phyloP scores from a whole-genome alignment of 1,140 invertebrate genomes.

The Drosophila serrata region DNA sequence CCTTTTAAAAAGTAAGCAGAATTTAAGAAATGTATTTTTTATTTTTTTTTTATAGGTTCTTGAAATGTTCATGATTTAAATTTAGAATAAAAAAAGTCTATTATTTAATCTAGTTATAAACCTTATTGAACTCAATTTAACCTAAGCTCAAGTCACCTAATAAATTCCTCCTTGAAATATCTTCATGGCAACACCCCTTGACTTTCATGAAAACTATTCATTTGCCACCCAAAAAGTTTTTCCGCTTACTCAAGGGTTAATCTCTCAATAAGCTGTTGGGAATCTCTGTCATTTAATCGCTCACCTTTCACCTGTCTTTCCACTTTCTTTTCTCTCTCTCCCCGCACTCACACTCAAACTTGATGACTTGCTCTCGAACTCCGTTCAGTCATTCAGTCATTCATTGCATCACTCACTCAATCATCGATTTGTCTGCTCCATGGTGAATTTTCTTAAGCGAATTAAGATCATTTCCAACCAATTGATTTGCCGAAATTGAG shows the following conservation, averaged over 20 bases:
- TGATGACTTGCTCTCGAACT: constrained; percentile 32
- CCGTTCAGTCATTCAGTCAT: constrained; percentile 20
- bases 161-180: neutral
- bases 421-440: constrained; percentile 43
- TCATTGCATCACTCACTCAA: constrained; percentile 41
- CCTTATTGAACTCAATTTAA: neutral
- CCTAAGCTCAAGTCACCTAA: neutral
- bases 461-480: constrained; percentile 53
- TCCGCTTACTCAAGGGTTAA: constrained; percentile 34
- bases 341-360: neutral
- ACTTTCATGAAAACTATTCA: constrained; percentile 10
- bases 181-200: neutral
- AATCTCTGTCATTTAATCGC: constrained; percentile 40
- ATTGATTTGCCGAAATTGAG: constrained; percentile 35
- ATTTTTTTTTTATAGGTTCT: too few relatives aligned
- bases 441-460: constrained; percentile 36
- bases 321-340: neutral
- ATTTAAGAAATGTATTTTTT: too few relatives aligned
- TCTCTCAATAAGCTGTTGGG: constrained; percentile 42
- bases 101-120: too few relatives aligned
- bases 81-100: too few relatives aligned
- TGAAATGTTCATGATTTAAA: too few relatives aligned
- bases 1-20: neutral
- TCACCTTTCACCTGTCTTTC: constrained; percentile 44
- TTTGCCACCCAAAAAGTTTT: constrained; percentile 14